Percentiles rank a stretch among this genome's conserved stretches.
Conservation (phyloP, 2,797 vertebrate genomes). For the Pterois miles region DNA sequence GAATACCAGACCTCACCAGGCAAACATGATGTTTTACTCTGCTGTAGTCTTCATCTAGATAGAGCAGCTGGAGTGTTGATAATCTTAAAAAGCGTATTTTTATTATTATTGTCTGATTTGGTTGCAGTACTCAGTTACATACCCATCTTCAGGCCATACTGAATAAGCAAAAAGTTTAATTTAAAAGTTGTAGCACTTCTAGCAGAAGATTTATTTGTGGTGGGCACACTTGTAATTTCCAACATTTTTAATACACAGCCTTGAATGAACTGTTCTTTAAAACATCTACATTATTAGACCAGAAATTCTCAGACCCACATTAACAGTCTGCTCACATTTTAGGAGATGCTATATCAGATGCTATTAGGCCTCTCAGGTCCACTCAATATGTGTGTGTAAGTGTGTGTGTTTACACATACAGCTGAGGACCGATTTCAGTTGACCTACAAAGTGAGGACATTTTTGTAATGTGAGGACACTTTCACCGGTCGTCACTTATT, state of each 20-base stretch:
- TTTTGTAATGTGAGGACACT: no score
- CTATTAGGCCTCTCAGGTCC: neutral
- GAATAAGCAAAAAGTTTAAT: neutral
- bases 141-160: neutral
- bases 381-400: neutral
- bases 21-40: neutral
- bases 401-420: neutral
- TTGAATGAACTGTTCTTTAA: neutral
- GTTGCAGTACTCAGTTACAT: neutral
- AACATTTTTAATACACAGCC: neutral
- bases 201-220: neutral
- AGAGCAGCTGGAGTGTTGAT: neutral
- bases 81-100: neutral
- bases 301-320: neutral
- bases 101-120: neutral
- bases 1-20: neutral
- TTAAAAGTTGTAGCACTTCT: no score
- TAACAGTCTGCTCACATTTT: neutral
- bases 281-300: neutral
- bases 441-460: no score
- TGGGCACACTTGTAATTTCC: neutral
- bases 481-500: no score
- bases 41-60: neutral
- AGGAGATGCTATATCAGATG: neutral
- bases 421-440: no score